Evolutionary conservation across 2,113 vertebrate species (phyloP), one percentile per base, ranked within the genome.

Genomic region (Prolemur simus): DNA sequence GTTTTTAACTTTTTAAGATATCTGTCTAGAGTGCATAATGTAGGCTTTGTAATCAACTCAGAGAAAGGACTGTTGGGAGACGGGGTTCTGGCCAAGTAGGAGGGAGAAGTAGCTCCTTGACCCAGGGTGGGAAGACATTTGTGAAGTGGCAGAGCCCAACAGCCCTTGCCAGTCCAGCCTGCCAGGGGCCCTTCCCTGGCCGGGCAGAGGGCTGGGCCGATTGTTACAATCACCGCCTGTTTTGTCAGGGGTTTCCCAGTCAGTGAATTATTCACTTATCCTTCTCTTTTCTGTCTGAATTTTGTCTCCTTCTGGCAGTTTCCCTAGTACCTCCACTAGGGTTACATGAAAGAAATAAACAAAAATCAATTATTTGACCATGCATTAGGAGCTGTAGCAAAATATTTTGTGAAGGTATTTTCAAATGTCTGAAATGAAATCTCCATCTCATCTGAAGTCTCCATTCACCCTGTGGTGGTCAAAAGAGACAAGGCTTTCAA

Each of bases 401-500:
- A 85, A 12, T 54, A 32, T 10, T 68, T 64, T 42, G 25, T 37
- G 21, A 58, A 84, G 66, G 0, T 77, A 6, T 80, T 87, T 92
- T 74, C 77, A 42, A 45, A 58, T 69, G 56, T 93, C 78, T 83
- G 68, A 54, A 87, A 64, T 47, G 52, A 94, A 80, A 39, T 34
- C 63, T 73, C 1, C 11, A 18, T 84, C 27, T 92, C 71, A 7
- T 82, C 56, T 66, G 25, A 69, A 68, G n/a, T 60, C 89, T 68
- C 60, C 20, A 32, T 49, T 49, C 87, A 47, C 39, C 13, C 39
- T 12, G 10, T 13, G 9, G 84, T 29, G 20, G 18, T 69, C 1
- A 3, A 58, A 84, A 71, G 42, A 73, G 29, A 68, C 1, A 3
- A 42, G 39, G 39, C 56, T 74, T 87, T 91, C 58, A 69, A n/a